Percentiles rank a stretch among this genome's conserved stretches.
Conservation (phyloP, 2,888 invertebrate genomes). For the Patella depressa region DNA sequence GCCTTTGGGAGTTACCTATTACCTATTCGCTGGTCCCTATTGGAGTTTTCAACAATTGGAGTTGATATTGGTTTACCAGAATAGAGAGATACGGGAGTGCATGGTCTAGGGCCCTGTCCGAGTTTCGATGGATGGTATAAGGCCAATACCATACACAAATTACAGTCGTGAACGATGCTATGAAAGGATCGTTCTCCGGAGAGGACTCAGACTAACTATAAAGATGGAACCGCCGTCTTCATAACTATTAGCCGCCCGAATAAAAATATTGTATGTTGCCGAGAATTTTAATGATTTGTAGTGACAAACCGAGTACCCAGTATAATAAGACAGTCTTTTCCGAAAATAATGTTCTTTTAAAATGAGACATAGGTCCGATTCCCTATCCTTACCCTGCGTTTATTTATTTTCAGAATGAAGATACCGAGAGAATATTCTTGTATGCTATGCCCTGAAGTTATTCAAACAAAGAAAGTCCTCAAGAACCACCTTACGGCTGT, state of each 20-base stretch:
- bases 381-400: too few species aligned
- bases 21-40: not conserved
- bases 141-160: too few species aligned
- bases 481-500: not conserved
- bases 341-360: too few species aligned
- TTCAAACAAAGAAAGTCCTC: not conserved
- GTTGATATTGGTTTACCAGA: not conserved
- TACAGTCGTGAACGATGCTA: not conserved
- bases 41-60: not conserved
- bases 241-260: not conserved
- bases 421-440: too few species aligned
- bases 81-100: not conserved
- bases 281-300: too few species aligned
- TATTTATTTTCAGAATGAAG: too few species aligned
- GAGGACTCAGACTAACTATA: not conserved
- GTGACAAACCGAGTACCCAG: too few species aligned
- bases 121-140: not conserved
- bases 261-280: too few species aligned
- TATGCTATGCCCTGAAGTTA: not conserved
- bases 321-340: too few species aligned
- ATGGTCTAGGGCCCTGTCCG: not conserved
- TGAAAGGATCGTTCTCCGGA: not conserved
- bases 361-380: too few species aligned
- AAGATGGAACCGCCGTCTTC: not conserved
- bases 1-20: not conserved